These are phyloP conservation scores for Agrochola lychnidis DNA, from an alignment of 2,888 invertebrate species.

Conservation along the genomic window DNA sequence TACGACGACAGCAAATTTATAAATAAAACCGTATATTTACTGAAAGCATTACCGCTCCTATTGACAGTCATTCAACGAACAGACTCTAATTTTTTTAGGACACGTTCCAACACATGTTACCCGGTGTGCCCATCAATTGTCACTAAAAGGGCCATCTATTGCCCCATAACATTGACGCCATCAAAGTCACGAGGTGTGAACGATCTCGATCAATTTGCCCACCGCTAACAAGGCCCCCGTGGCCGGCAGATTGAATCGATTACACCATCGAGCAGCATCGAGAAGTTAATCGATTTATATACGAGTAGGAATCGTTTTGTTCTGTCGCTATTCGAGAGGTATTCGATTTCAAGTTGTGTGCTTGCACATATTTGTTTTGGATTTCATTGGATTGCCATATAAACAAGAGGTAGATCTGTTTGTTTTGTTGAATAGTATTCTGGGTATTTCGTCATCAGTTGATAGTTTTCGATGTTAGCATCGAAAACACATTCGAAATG, in stretches of 20 bases:
- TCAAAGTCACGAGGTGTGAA: constrained; percentile 45
- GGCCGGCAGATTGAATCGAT: constrained; percentile 27
- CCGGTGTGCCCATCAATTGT: constrained; percentile 43
- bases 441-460: not conserved
- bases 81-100: constrained; percentile 2
- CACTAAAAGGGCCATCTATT: constrained; percentile 31
- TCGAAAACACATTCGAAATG: too few relatives aligned
- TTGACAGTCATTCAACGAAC: constrained; percentile 3
- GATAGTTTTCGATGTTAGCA: constrained; percentile 3
- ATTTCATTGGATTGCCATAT: constrained; percentile 34
- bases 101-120: not conserved
- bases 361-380: constrained; percentile 27
- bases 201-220: constrained; percentile 42
- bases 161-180: constrained; percentile 39
- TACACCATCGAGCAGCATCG: constrained; percentile 34
- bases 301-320: constrained; percentile 44
- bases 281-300: constrained; percentile 36
- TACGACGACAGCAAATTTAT: not conserved
- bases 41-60: not conserved
- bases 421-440: constrained; percentile 6
- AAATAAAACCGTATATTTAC: constrained; percentile 25
- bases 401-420: constrained; percentile 32
- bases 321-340: constrained; percentile 22
- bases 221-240: constrained; percentile 38
- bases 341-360: constrained; percentile 36